phyloP scores from a whole-genome alignment of 1,140 invertebrate species.

The Drosophila sechellia region DNA sequence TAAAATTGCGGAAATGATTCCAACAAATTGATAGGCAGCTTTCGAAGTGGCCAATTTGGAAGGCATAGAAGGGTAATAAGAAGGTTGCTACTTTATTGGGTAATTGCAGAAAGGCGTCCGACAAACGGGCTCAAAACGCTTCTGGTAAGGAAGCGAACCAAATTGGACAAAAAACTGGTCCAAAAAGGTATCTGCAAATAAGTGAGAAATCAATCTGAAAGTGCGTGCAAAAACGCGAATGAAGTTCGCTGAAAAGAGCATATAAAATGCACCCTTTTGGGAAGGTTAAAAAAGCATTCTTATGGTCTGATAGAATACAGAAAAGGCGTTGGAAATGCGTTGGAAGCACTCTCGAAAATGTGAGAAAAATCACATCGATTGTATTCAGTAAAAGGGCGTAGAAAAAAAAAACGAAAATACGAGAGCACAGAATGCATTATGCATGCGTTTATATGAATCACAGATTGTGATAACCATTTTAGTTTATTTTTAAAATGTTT shows the following conservation, averaged over 20 bases:
- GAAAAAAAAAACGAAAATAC: neutral
- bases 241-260: neutral
- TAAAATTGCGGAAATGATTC: conserved; percentile 82
- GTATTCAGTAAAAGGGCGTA: neutral
- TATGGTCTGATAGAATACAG: neutral
- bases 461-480: neutral
- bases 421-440: no score
- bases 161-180: neutral
- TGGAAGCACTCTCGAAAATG: neutral
- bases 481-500: neutral
- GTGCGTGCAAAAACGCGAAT: neutral
- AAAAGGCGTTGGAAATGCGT: neutral
- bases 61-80: conserved; percentile 19
- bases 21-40: conserved; percentile 78
- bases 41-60: conserved; percentile 18
- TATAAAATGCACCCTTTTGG: neutral
- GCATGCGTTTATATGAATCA: neutral
- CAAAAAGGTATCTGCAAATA: neutral
- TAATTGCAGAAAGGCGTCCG: conserved; percentile 52
- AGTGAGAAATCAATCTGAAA: neutral
- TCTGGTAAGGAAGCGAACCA: conserved; percentile 4
- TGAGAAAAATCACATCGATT: neutral
- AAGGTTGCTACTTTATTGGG: conserved; percentile 36
- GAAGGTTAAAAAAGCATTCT: neutral
- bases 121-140: conserved; percentile 25